Conservation (phyloP, 2,113 vertebrate species). For the Ia io region DNA sequence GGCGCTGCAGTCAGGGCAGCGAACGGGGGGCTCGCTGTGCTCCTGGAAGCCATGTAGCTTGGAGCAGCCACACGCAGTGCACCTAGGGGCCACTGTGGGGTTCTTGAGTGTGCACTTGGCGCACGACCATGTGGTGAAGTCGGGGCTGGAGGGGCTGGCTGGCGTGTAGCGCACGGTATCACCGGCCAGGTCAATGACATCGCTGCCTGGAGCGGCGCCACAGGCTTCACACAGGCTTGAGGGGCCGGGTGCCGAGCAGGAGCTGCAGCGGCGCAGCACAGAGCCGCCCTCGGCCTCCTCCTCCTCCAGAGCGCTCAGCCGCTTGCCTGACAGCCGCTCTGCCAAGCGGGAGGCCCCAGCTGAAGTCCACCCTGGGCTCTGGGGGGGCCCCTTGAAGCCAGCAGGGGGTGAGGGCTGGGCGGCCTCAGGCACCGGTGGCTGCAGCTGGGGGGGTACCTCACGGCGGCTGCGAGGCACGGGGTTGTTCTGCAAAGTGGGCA, state of each 20-base stretch:
- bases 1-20: constrained; percentile 84
- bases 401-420: constrained; percentile 71
- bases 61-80: constrained; percentile 92
- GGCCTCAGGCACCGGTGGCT: constrained; percentile 83
- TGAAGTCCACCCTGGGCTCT: constrained; percentile 77
- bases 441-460: constrained; percentile 92
- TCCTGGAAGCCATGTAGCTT: constrained; percentile 98
- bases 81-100: constrained; percentile 88
- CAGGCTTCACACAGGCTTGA: constrained; percentile 84
- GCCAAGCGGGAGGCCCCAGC: constrained; percentile 74
- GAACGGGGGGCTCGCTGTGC: constrained; percentile 75
- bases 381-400: constrained; percentile 78
- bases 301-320: constrained; percentile 92
- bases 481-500: constrained; percentile 92
- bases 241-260: constrained; percentile 82
- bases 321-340: constrained; percentile 88
- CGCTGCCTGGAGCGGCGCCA: constrained; percentile 79
- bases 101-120: constrained; percentile 96
- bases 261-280: constrained; percentile 81
- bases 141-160: constrained; percentile 93
- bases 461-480: constrained; percentile 94
- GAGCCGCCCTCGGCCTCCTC: constrained; percentile 81
- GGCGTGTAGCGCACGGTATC: constrained; percentile 94
- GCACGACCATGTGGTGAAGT: constrained; percentile 96
- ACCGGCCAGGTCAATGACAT: constrained; percentile 91